phyloP scores from a whole-genome alignment of 2,113 vertebrate species.

The Aspidoscelis tigris region DNA sequence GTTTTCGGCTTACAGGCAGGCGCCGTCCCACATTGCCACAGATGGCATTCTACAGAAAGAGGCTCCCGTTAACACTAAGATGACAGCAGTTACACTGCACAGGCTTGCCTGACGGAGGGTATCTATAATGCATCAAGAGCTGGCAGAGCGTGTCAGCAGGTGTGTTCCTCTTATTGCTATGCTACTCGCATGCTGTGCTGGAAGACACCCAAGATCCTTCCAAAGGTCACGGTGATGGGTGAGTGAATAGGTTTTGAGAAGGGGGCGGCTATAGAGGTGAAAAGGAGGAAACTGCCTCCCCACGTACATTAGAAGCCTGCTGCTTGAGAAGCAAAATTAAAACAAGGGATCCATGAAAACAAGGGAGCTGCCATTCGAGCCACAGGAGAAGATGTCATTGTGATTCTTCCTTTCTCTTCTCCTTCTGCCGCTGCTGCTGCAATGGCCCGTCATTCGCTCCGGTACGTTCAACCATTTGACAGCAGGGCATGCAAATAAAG shows the following conservation, averaged over 20 bases:
- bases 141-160: conserved; percentile 50
- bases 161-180: conserved; percentile 53
- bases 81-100: background rate
- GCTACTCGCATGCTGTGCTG: conserved; percentile 13
- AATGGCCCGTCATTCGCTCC: background rate
- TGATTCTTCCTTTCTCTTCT: too few species aligned
- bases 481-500: background rate
- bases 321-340: conserved; percentile 31
- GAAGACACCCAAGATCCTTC: conserved; percentile 6
- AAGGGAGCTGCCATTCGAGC: background rate
- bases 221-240: background rate
- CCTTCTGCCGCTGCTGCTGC: background rate
- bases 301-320: conserved; percentile 2
- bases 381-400: background rate
- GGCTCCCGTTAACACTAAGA: too few species aligned
- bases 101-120: background rate
- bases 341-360: background rate
- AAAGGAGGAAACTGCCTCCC: conserved; percentile 17
- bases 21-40: background rate
- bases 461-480: background rate
- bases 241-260: conserved; percentile 21
- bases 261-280: background rate
- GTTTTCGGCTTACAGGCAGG: background rate
- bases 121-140: conserved; percentile 38
- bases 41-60: background rate